Conservation (phyloP, 2,113 vertebrate species). For the Chloroceryle aenea region DNA sequence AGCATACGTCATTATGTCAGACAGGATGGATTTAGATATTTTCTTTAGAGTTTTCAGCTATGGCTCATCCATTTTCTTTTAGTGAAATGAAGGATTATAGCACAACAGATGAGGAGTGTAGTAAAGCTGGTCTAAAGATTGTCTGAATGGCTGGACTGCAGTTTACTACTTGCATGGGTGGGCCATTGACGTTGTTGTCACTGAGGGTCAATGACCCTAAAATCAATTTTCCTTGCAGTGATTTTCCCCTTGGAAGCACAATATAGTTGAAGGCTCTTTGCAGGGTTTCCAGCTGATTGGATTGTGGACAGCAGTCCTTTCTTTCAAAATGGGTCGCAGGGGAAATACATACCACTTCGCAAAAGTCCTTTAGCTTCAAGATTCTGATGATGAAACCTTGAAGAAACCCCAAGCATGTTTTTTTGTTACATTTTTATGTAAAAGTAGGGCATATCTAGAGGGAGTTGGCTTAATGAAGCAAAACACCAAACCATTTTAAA, state of each 20-base stretch:
- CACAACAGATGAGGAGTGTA: neutral
- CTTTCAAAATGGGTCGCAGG: constrained; percentile 33
- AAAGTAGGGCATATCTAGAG: constrained; percentile 68
- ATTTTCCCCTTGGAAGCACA: constrained; percentile 81
- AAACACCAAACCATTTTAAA: constrained; percentile 71
- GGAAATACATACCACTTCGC: constrained; percentile 38
- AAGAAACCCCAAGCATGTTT: constrained; percentile 8
- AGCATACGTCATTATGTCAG: constrained; percentile 36
- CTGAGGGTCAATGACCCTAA: constrained; percentile 68
- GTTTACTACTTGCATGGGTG: constrained; percentile 40
- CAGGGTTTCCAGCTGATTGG: constrained; percentile 67
- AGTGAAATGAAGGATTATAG: constrained; percentile 46
- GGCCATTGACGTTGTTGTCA: constrained; percentile 31
- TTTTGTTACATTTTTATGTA: constrained; percentile 44
- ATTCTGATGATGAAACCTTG: constrained; percentile 11
- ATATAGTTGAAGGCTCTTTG: constrained; percentile 57
- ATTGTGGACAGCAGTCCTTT: constrained; percentile 52
- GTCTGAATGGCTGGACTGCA: constrained; percentile 6
- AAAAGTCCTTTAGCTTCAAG: constrained; percentile 10
- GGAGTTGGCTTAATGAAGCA: constrained; percentile 74
- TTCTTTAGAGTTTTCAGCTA: constrained; percentile 11
- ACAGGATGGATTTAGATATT: constrained; percentile 4
- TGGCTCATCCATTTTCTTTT: constrained; percentile 11
- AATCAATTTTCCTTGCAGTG: constrained; percentile 78
- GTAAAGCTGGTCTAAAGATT: neutral